These are phyloP conservation scores for Siniperca undulata DNA, from an alignment of 2,797 vertebrate species.

Conservation along the genomic window DNA sequence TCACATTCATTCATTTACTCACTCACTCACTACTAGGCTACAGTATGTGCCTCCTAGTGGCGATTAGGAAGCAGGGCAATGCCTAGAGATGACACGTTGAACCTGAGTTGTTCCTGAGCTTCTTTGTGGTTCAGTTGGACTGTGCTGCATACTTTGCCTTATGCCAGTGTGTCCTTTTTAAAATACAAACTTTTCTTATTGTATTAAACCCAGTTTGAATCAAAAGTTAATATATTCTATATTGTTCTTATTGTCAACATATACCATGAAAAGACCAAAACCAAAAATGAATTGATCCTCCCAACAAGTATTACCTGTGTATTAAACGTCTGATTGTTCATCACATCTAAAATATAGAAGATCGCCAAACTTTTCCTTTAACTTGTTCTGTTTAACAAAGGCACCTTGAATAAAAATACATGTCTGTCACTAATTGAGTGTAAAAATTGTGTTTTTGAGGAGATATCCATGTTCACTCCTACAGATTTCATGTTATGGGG, in stretches of 20 bases:
- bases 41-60: slow-evolving; percentile 11
- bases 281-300: neutral
- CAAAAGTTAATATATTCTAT: neutral
- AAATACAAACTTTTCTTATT: neutral
- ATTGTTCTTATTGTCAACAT: neutral
- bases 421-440: neutral
- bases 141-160: too few relatives aligned
- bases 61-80: neutral
- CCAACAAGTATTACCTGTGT: neutral
- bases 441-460: neutral
- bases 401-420: neutral
- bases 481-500: neutral
- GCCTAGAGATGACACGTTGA: neutral
- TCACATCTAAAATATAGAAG: neutral
- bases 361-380: neutral
- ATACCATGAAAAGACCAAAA: neutral
- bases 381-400: neutral
- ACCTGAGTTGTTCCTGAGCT: neutral
- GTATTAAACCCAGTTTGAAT: neutral
- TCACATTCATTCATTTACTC: neutral
- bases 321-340: neutral
- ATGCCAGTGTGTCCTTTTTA: neutral
- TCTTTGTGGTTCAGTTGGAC: neutral
- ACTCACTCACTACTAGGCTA: neutral
- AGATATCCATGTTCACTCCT: neutral